Conservation (phyloP, 1,140 invertebrate genomes). For the Megalopta genalis region DNA sequence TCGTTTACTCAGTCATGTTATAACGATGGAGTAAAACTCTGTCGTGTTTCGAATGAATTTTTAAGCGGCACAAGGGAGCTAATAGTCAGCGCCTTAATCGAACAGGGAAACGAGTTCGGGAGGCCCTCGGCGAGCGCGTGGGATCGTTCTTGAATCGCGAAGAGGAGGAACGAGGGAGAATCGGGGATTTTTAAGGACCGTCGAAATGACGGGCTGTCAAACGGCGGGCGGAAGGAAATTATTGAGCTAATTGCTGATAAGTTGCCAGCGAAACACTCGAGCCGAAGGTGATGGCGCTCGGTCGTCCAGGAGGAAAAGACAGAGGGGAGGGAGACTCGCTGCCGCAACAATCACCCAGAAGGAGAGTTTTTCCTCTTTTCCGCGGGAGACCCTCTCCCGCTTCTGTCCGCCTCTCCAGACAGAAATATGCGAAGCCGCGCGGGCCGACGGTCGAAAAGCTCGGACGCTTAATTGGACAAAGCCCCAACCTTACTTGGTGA, state of each 20-base stretch:
- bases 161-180: conserved; percentile 26
- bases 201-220: conserved; percentile 67
- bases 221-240: conserved; percentile 67
- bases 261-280: conserved; percentile 69
- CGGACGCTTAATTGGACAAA: conserved; percentile 79
- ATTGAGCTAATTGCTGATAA: conserved; percentile 77
- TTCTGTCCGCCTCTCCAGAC: conserved; percentile 74
- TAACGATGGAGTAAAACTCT: no score
- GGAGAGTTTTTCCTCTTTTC: conserved; percentile 70
- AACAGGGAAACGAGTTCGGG: background rate
- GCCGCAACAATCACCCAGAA: conserved; percentile 57
- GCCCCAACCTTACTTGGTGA: conserved; percentile 72
- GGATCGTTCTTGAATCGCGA: background rate
- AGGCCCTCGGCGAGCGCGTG: no score
- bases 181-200: conserved; percentile 53
- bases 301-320: conserved; percentile 31
- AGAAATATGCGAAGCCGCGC: conserved; percentile 74
- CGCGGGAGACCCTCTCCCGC: conserved; percentile 49
- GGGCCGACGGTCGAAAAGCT: conserved; percentile 72
- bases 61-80: background rate
- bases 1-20: no score
- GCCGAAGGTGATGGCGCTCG: conserved; percentile 48
- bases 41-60: background rate
- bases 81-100: background rate
- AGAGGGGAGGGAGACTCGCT: conserved; percentile 14